Conservation (phyloP, 2,797 vertebrate species). For the Varecia variegata region DNA sequence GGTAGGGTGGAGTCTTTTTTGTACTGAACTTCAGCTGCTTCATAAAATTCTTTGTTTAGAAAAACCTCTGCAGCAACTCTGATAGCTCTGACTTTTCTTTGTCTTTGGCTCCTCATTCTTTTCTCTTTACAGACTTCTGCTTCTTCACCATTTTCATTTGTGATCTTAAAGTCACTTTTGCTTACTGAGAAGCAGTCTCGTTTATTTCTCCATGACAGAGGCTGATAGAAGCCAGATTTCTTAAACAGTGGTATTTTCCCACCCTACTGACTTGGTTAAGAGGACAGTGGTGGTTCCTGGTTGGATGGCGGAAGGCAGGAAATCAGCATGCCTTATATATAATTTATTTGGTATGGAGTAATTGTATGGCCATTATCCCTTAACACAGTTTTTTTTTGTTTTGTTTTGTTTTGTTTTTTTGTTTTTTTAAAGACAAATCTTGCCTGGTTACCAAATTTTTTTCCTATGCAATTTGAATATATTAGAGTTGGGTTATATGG, state of each 20-base stretch:
- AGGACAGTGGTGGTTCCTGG: constrained; percentile 22
- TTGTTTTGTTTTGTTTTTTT: background rate
- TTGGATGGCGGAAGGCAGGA: background rate
- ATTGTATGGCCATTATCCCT: background rate
- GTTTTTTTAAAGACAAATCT: background rate
- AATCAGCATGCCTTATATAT: constrained; percentile 10
- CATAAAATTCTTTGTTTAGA: constrained; percentile 82
- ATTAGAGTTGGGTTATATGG: background rate
- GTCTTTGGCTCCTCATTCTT: background rate
- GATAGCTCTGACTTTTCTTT: constrained; percentile 42
- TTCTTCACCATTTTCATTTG: background rate
- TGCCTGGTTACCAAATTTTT: background rate
- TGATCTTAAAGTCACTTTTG: constrained; percentile 23
- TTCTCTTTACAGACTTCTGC: background rate
- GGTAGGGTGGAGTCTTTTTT: constrained; percentile 83
- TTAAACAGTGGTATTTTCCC: constrained; percentile 51
- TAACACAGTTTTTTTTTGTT: background rate
- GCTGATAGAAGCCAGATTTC: constrained; percentile 72
- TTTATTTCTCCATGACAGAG: constrained; percentile 22
- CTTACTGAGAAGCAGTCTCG: constrained; percentile 8
- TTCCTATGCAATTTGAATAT: background rate
- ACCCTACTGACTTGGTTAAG: constrained; percentile 58
- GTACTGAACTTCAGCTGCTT: constrained; percentile 64
- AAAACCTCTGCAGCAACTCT: constrained; percentile 52
- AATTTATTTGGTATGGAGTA: background rate